Evolutionary conservation across 2,797 vertebrate species (phyloP).

Genomic region (Odontamblyopus rebecca): DNA sequence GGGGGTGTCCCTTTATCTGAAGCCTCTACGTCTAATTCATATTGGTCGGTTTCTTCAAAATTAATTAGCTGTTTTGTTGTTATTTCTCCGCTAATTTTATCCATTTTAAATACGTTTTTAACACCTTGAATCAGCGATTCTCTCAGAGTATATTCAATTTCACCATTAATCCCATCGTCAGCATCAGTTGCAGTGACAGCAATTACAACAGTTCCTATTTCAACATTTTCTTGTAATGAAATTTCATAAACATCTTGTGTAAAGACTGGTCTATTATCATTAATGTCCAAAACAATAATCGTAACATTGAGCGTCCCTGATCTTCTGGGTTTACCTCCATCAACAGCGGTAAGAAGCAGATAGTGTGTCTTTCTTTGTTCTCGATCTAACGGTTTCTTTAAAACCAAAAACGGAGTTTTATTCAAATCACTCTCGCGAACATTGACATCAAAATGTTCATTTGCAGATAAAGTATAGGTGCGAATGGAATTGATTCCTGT

Average conservation of each 20-base stretch:
- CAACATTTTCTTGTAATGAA: constrained; percentile 29
- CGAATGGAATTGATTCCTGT: constrained; percentile 73
- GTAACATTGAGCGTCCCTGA: constrained; percentile 51
- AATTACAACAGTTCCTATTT: constrained; percentile 7
- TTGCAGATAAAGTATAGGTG: constrained; percentile 9
- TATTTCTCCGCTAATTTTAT: constrained; percentile 51
- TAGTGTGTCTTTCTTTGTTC: constrained; percentile 38
- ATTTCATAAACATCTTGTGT: constrained; percentile 55
- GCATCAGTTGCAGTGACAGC: constrained; percentile 55
- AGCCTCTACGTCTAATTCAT: constrained; percentile 44
- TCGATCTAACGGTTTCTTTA: constrained; percentile 67
- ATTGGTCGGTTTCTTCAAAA: constrained; percentile 52
- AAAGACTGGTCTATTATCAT: constrained; percentile 63
- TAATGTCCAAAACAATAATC: constrained; percentile 56
- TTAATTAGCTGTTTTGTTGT: constrained; percentile 47
- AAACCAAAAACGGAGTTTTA: constrained; percentile 65
- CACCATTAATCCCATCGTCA: constrained; percentile 63
- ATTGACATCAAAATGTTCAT: constrained; percentile 66
- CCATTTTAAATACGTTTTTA: constrained; percentile 51
- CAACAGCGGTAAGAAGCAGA: constrained; percentile 53
- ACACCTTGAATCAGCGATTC: constrained; percentile 38
- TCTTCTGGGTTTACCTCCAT: constrained; percentile 66
- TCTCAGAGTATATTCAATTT: constrained; percentile 54
- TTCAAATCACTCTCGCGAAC: constrained; percentile 43
- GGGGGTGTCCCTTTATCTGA: constrained; percentile 47